phyloP scores from a whole-genome alignment of 2,113 vertebrate genomes.

The Empidonax traillii region DNA sequence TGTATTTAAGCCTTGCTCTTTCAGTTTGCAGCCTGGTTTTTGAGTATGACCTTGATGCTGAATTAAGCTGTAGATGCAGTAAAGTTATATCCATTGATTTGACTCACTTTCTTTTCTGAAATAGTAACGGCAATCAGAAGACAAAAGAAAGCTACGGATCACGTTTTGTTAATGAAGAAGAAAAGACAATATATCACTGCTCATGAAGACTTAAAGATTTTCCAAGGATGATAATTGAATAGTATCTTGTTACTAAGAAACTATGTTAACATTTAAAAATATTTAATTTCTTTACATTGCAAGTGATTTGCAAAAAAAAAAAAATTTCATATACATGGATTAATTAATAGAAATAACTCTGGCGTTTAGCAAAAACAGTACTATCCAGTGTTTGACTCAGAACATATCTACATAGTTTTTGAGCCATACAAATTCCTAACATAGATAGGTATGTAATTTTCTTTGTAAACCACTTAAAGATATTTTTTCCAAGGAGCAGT shows the following conservation, averaged over 20 bases:
- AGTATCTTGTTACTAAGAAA: not conserved
- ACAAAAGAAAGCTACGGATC: not conserved
- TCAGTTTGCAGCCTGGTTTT: not conserved
- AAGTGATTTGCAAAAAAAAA: not conserved
- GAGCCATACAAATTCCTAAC: not conserved
- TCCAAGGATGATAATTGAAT: not conserved
- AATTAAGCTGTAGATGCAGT: not conserved
- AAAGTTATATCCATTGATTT: not conserved
- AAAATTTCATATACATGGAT: not conserved
- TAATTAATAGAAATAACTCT: not conserved
- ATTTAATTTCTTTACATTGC: not conserved
- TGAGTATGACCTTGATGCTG: not conserved
- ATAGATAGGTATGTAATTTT: not conserved
- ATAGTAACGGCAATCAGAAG: not conserved
- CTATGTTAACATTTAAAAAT: not conserved
- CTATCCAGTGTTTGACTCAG: not conserved
- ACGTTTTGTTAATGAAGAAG: not conserved
- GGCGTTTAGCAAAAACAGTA: not conserved
- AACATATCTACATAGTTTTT: not conserved
- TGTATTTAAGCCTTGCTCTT: not conserved
- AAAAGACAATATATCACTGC: not conserved
- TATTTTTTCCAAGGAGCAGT: not conserved
- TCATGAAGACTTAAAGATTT: not conserved
- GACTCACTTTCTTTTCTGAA: not conserved
- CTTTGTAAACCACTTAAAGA: not conserved